phyloP scores from a whole-genome alignment of 2,797 vertebrate genomes.

The Kryptopterus vitreolus region DNA sequence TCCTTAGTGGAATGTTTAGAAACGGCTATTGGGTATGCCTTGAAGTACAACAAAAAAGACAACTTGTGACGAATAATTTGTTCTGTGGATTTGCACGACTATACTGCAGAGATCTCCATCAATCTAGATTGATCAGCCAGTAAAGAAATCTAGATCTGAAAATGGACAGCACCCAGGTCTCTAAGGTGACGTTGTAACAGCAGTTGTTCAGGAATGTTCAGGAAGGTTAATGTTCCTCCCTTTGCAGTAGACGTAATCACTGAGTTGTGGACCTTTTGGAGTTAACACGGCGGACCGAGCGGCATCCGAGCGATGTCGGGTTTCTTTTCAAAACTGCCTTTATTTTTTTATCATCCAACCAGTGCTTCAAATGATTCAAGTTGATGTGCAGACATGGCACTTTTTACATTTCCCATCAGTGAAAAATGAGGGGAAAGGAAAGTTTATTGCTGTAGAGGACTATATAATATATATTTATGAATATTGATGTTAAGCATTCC shows the following conservation, averaged over 20 bases:
- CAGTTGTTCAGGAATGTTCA: slow-evolving; percentile 38
- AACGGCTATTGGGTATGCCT: slow-evolving; percentile 92
- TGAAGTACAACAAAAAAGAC: slow-evolving; percentile 90
- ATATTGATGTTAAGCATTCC: slow-evolving; percentile 76
- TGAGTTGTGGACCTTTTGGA: slow-evolving; percentile 50
- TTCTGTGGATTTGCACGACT: slow-evolving; percentile 33
- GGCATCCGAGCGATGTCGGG: slow-evolving; percentile 55
- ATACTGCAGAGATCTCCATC: slow-evolving; percentile 21
- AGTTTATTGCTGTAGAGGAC: slow-evolving; percentile 58
- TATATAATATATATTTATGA: slow-evolving; percentile 74
- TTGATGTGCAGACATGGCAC: slow-evolving; percentile 33
- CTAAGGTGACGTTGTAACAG: slow-evolving; percentile 21
- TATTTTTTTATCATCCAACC: slow-evolving; percentile 57
- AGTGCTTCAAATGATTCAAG: slow-evolving; percentile 37
- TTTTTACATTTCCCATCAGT: slow-evolving; percentile 37
- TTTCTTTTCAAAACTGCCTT: slow-evolving; percentile 70
- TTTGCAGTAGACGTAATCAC: slow-evolving; percentile 63
- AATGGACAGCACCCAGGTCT: slow-evolving; percentile 9
- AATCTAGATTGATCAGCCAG: slow-evolving; percentile 29
- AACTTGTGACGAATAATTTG: slow-evolving; percentile 52
- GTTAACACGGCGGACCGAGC: slow-evolving; percentile 45
- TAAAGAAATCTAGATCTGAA: background rate
- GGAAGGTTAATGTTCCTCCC: slow-evolving; percentile 49
- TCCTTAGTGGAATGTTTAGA: slow-evolving; percentile 98
- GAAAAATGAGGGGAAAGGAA: slow-evolving; percentile 50